Base-by-base conservation (phyloP, 2,888 invertebrate species). In the Amphipyra tragopoginis region DNA sequence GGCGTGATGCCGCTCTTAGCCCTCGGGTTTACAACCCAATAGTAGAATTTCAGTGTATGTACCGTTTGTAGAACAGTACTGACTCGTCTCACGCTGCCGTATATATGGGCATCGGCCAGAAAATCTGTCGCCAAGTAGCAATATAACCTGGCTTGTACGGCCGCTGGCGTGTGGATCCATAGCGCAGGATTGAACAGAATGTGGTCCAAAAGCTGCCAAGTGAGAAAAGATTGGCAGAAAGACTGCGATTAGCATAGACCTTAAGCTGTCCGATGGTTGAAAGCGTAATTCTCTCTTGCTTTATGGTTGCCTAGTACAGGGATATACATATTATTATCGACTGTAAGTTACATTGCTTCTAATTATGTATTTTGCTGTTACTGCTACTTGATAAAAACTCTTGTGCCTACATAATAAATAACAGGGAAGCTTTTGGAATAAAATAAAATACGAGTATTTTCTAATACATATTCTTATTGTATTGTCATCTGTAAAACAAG, bases 101-200 rank as follows among this genome's bases (percentile, higher is more conserved):
- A 99, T 85, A 99, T 99, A 92, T 99, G 99, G 1, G 99, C 98
- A 91, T 99, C 99, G 65, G 98, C 98, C 64, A 99, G 96, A 95
- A 99, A 99, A 93, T 99, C 99, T n/a, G 99, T 99, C 44, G 99
- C 99, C 93, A 99, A 95, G 95, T 99, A 99, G 86, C 98, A 98
- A 95, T 99, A 99, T 51, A 99, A 96, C 76, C 97, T 96, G 47
- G 98, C 98, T 92, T 99, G 99, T 8, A 99, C 99, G 74, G 98
- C 97, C 36, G 99, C 98, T 52, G 99, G 98, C 10, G 99, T 98
- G 94, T 99, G 98, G 86, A 99, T 99, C 99, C 99, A 99, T 70
- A 99, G 96, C 34, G 99, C 98, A 8, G 99, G 99, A 96, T 99
- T 99, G 96, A 99, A 99, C 77, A 99, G 97, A 65, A 99, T 98